Percentiles rank a stretch among this genome's conserved stretches.
Conservation (phyloP, 2,113 vertebrate genomes). For the Stegastes partitus region DNA sequence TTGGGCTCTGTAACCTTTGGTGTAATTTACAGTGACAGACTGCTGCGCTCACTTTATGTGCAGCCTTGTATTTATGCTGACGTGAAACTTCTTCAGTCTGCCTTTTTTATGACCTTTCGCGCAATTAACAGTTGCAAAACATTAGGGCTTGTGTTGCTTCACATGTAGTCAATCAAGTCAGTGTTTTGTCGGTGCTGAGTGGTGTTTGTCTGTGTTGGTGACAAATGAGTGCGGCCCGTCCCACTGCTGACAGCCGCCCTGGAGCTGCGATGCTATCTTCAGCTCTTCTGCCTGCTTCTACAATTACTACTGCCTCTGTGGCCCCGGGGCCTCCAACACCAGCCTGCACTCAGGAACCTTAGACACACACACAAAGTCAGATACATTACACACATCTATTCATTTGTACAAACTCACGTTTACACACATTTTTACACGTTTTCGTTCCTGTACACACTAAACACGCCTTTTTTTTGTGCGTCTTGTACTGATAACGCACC, state of each 20-base stretch:
- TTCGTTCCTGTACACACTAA: conserved; percentile 8
- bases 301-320: conserved; percentile 76
- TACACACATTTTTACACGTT: conserved; percentile 33
- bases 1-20: conserved; percentile 5
- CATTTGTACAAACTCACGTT: conserved; percentile 49
- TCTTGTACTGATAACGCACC: background rate
- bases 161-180: conserved; percentile 78
- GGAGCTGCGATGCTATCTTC: conserved; percentile 79
- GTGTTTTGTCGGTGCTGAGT: conserved; percentile 70
- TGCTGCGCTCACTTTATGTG: conserved; percentile 1
- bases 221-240: conserved; percentile 73
- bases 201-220: conserved; percentile 75
- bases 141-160: conserved; percentile 72
- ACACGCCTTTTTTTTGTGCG: background rate
- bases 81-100: conserved; percentile 42
- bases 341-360: conserved; percentile 50
- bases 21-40: conserved; percentile 31
- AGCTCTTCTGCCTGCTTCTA: conserved; percentile 76
- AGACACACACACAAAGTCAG: conserved; percentile 14
- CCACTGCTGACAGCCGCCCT: conserved; percentile 83
- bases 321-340: conserved; percentile 67
- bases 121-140: conserved; percentile 79
- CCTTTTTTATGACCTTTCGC: conserved; percentile 72
- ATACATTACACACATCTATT: conserved; percentile 48
- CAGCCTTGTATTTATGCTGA: conserved; percentile 42